Evolutionary conservation across 2,888 invertebrate genomes (phyloP), one percentile per base, ranked within the genome.

Genomic region (Julus scandinavius): DNA sequence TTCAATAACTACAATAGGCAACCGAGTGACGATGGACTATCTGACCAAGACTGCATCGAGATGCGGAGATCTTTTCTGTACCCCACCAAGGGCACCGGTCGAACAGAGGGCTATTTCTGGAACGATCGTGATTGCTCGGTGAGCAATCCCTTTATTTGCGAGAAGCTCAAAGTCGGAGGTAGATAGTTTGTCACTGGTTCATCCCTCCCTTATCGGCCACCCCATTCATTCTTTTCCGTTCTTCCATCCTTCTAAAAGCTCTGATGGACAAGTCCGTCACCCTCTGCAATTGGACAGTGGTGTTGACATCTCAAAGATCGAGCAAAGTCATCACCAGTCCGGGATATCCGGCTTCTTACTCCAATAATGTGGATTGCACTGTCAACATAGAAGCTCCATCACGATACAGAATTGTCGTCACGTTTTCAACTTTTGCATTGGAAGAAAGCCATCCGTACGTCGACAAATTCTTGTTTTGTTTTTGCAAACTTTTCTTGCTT

Each of bases 31-130:
- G 96, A 96, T 91, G 96, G 96, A 0, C 94, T 96, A 15, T 95
- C 96, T 40, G 94, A 95, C 6, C 96, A 96, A 92, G 96, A 96
- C 92, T 97, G 96, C 92, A 95, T 96, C 88, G 96, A 97, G 92
- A 93, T 96, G 9, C 93, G 96, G 11, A 93, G 95, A 85, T 93
- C 94, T 90, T 96, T 95, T 91, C 94, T 94, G 2, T 93, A 94
- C 50, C 94, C 94, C 0, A 92, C 92, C 87, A 92, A 92, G 89
- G 92, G 92, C 20, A 88, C 87, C 38, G 91, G 91, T 3, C 91
- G 93, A 0, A 93, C 95, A 0, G 92, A 93, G 38, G 94, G 94
- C 90, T 96, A 95, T 92, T 95, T 95, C 94, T 96, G 96, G 96
- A 97, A 97, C 91, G 96, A 96, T 91, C 92, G 96, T 45, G 95